Evolutionary conservation across 2,113 vertebrate species (phyloP), one percentile per base, ranked within the genome.

Genomic region (Lepisosteus osseus): DNA sequence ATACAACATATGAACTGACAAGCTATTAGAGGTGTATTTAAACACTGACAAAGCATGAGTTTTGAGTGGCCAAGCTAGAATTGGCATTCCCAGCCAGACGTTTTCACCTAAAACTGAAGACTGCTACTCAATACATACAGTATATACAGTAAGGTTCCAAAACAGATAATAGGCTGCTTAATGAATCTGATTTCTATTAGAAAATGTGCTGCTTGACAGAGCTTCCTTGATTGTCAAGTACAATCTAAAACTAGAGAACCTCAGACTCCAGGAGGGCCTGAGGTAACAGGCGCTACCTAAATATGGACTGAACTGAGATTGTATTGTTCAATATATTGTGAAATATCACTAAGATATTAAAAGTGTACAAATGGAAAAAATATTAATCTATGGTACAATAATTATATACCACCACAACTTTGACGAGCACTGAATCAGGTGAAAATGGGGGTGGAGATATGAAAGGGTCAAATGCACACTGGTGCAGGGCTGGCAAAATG

Each of bases 351-450:
- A 65, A 54, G 74, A 73, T 76, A 69, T 29, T 45, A 65, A 71
- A 43, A 70, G 57, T 15, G 70, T 65, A 61, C 71, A 69, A 67
- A 71, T 73, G 72, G 73, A 74, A 78, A 70, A 56, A 79, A 79
- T 75, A 75, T 68, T 43, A 64, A 59, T 54, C 61, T 68, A 78
- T 75, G 72, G 65, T 78, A 80, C 76, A 76, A 77, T 80, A 42
- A 64, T 69, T 78, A 72, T 78, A 76, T 76, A 74, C 74, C 71
- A 73, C 69, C 78, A 74, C 71, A 77, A 74, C 75, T 75, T 76
- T 55, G 44, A 76, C 51, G 77, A 68, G 45, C 68, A 72, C 29
- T 29, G 29, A 29, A 29, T 29, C 29, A 29, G 29, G 29, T 29
- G 29, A 29, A 29, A 29, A 29, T 29, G 29, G 29, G 29, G 29